phyloP scores from a whole-genome alignment of 2,888 invertebrate genomes.

The Autographa pulchrina region DNA sequence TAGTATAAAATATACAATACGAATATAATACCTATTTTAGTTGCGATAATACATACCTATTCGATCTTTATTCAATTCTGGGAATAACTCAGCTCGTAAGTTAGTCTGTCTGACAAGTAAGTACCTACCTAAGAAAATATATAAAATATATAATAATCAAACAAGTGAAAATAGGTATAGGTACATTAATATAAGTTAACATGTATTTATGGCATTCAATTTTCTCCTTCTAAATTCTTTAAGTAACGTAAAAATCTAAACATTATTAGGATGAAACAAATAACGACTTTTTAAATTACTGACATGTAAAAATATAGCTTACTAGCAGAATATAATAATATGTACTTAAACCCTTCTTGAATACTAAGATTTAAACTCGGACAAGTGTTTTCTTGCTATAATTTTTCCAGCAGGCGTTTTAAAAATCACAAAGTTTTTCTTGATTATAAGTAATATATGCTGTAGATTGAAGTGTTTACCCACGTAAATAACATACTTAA shows the following conservation, averaged over 20 bases:
- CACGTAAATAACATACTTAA: slow-evolving; percentile 17
- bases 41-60: background rate
- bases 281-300: too few relatives aligned
- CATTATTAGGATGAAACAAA: too few relatives aligned
- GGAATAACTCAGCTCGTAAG: background rate
- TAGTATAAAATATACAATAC: background rate
- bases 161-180: background rate
- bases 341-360: background rate
- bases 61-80: background rate
- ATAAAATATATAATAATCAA: background rate
- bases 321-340: too few relatives aligned
- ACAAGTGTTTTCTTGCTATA: slow-evolving; percentile 19
- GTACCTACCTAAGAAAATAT: background rate
- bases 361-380: background rate
- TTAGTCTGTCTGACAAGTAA: background rate
- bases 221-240: too few relatives aligned
- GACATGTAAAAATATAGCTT: too few relatives aligned
- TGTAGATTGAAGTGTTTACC: background rate
- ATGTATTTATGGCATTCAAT: too few relatives aligned
- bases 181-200: too few relatives aligned
- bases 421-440: background rate
- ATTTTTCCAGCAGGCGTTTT: slow-evolving; percentile 28
- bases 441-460: background rate
- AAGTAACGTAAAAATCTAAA: too few relatives aligned
- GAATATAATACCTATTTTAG: background rate